phyloP scores from a whole-genome alignment of 2,797 vertebrate species.

The Catostomus latipinnis region DNA sequence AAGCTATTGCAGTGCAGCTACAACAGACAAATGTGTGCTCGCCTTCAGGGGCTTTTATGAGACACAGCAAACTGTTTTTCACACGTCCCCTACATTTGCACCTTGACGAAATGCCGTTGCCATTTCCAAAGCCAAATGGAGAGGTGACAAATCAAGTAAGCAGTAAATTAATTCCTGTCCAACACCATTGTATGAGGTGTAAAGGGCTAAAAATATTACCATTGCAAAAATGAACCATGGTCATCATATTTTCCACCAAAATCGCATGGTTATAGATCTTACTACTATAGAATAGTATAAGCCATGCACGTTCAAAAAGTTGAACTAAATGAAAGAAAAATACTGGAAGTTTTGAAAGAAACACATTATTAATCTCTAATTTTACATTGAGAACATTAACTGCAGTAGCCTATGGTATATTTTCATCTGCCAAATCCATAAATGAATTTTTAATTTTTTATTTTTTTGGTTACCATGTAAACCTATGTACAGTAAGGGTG shows the following conservation, averaged over 20 bases:
- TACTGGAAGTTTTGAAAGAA: neutral
- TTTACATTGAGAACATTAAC: too few species aligned
- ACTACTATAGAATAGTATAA: too few species aligned
- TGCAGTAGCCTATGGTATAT: neutral
- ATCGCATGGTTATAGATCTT: too few species aligned
- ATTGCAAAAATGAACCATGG: too few species aligned
- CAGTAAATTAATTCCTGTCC: constrained; percentile 16
- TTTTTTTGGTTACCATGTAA: too few species aligned
- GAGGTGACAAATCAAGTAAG: constrained; percentile 28
- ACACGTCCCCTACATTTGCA: constrained; percentile 32
- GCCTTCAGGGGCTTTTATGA: constrained; percentile 1
- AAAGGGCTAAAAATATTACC: too few species aligned
- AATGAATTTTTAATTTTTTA: neutral
- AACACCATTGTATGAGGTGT: neutral
- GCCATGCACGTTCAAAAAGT: too few species aligned
- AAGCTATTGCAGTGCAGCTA: neutral
- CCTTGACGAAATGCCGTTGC: constrained; percentile 2
- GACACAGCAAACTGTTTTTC: constrained; percentile 1
- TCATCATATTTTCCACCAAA: too few species aligned
- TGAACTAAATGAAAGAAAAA: neutral
- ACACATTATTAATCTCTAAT: neutral
- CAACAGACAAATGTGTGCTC: neutral
- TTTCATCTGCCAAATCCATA: neutral
- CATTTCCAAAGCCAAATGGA: constrained; percentile 35
- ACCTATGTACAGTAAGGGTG: too few species aligned